Percentiles rank a stretch among this genome's conserved stretches.
Conservation (phyloP, 1,140 invertebrate genomes). For the Bombus consobrinus region DNA sequence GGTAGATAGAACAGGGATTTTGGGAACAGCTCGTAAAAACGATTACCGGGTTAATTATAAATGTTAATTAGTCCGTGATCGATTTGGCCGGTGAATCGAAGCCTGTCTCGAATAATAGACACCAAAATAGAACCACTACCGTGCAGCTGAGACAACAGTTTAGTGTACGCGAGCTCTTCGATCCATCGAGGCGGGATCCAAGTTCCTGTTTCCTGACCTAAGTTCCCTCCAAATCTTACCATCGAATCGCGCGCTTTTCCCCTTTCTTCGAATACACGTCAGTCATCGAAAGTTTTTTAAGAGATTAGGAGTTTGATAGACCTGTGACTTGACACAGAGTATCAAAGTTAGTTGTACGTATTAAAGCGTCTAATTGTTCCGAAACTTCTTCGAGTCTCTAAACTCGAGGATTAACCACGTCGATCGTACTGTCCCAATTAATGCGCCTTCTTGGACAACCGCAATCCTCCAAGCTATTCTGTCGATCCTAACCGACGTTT, state of each 20-base stretch:
- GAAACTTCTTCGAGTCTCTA: not conserved
- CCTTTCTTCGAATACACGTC: not conserved
- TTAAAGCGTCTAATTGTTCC: not conserved
- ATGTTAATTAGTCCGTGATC: conserved; percentile 83
- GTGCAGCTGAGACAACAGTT: conserved; percentile 72
- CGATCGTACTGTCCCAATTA: not conserved
- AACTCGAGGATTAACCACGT: not conserved
- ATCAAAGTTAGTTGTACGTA: not conserved
- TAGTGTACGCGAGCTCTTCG: conserved; percentile 69
- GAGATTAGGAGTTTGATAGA: not conserved
- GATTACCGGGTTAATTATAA: conserved; percentile 81
- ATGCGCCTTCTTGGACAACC: too few species aligned
- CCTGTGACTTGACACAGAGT: not conserved
- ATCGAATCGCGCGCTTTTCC: not conserved
- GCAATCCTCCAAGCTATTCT: too few species aligned
- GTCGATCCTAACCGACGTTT: not conserved
- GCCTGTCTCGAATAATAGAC: conserved; percentile 81
- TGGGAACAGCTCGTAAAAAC: conserved; percentile 67
- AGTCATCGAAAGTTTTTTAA: too few species aligned
- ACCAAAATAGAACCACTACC: conserved; percentile 80
- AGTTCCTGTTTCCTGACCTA: conserved; percentile 30
- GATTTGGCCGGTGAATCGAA: conserved; percentile 82
- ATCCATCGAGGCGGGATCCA: conserved; percentile 69
- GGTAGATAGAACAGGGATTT: conserved; percentile 27
- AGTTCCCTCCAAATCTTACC: not conserved